phyloP scores from a whole-genome alignment of 1,140 invertebrate genomes.

The Lucilia sericata region DNA sequence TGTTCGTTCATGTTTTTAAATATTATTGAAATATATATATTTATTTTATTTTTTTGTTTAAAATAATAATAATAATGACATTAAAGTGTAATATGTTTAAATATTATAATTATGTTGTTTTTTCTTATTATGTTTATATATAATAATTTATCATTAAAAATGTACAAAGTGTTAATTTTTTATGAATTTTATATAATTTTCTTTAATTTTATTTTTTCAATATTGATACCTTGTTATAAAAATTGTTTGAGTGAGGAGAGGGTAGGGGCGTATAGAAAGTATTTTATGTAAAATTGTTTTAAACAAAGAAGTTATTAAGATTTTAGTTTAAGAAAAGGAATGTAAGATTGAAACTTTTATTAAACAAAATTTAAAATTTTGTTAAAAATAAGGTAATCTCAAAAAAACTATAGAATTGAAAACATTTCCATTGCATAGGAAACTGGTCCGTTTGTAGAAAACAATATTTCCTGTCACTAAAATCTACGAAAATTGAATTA shows the following conservation, averaged over 20 bases:
- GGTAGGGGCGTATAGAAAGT: no score
- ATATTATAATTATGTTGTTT: not conserved
- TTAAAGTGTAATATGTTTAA: not conserved
- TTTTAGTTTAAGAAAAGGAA: no score
- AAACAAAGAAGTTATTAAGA: no score
- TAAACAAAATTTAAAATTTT: no score
- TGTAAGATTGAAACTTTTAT: no score
- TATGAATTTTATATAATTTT: not conserved
- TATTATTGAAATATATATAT: conserved; percentile 22
- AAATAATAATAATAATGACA: conserved; percentile 20
- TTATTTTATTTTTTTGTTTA: not conserved
- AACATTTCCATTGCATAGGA: no score
- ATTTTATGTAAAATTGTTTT: no score
- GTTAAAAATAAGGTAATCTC: no score
- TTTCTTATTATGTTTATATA: not conserved
- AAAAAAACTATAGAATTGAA: no score
- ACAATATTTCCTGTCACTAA: no score
- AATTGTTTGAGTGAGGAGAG: not conserved
- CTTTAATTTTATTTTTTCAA: not conserved
- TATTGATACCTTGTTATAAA: not conserved
- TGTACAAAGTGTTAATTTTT: not conserved
- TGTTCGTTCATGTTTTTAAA: conserved; percentile 7
- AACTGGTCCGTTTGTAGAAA: no score
- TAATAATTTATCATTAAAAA: conserved; percentile 19
- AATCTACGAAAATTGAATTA: no score